These are phyloP conservation scores for Caprella mutica DNA, from an alignment of 2,888 invertebrate species.

Conservation along the genomic window DNA sequence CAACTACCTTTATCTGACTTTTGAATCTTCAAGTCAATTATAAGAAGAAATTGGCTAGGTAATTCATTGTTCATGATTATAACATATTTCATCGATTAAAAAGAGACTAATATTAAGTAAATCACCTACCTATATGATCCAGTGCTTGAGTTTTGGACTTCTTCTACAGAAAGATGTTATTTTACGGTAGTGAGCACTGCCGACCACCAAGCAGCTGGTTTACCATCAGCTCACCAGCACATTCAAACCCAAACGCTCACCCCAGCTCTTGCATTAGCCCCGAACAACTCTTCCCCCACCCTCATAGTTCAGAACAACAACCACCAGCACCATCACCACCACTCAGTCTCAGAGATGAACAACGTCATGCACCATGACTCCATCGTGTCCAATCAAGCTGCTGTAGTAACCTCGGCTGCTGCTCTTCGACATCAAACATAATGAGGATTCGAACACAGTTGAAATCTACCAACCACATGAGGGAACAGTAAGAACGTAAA, in stretches of 20 bases:
- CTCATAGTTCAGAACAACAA: not conserved
- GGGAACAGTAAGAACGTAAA: no score
- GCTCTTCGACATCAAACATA: not conserved
- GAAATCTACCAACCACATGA: no score
- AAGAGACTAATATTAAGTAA: no score
- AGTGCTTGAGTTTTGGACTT: no score
- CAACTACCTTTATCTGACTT: no score
- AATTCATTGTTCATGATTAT: no score
- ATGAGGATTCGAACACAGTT: no score
- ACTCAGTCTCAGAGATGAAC: not conserved
- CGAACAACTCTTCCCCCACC: not conserved
- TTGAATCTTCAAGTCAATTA: no score
- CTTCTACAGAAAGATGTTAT: not conserved
- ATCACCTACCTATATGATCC: no score
- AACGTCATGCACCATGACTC: slow-evolving; percentile 1
- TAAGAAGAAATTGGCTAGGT: no score
- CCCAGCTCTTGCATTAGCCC: not conserved
- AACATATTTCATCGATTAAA: no score
- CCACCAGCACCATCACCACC: not conserved
- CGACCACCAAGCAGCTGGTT: not conserved
- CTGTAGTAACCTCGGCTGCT: not conserved
- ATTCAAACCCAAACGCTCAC: not conserved
- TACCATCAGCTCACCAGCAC: not conserved
- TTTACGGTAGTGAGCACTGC: not conserved
- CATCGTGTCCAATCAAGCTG: no score